phyloP scores from a whole-genome alignment of 2,797 vertebrate species.

The Sternotherus odoratus region DNA sequence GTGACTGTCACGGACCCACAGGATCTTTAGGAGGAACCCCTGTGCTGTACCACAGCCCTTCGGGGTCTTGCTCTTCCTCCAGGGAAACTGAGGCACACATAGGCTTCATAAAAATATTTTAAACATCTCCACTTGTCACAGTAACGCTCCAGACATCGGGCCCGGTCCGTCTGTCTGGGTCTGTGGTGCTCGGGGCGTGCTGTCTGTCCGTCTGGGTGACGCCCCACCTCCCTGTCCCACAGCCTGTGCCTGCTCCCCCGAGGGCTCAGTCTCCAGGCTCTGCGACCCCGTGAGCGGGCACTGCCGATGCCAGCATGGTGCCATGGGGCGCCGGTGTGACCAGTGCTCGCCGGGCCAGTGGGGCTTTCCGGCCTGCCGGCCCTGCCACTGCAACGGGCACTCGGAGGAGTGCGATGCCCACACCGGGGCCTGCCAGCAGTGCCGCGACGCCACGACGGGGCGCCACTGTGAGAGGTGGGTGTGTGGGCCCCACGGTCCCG shows the following conservation, averaged over 20 bases:
- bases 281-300: slow-evolving; percentile 85
- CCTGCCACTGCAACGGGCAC: slow-evolving; percentile 88
- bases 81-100: too few relatives aligned
- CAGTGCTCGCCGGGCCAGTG: slow-evolving; percentile 85
- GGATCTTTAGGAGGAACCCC: too few relatives aligned
- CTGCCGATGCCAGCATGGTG: slow-evolving; percentile 83
- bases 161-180: too few relatives aligned
- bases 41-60: too few relatives aligned
- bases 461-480: slow-evolving; percentile 85
- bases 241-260: slow-evolving; percentile 88
- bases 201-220: too few relatives aligned
- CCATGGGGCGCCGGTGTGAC: slow-evolving; percentile 84
- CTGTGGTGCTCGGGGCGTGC: too few relatives aligned
- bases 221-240: not conserved
- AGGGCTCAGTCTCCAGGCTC: slow-evolving; percentile 83
- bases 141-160: too few relatives aligned
- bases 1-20: too few relatives aligned
- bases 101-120: too few relatives aligned
- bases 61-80: too few relatives aligned
- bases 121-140: too few relatives aligned
- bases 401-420: slow-evolving; percentile 81
- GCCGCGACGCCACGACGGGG: slow-evolving; percentile 82
- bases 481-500: not conserved
- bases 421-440: slow-evolving; percentile 80
- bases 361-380: slow-evolving; percentile 87